These are phyloP conservation scores for Clarias batrachus DNA, from an alignment of 2,113 vertebrate species.

Conservation along the genomic window DNA sequence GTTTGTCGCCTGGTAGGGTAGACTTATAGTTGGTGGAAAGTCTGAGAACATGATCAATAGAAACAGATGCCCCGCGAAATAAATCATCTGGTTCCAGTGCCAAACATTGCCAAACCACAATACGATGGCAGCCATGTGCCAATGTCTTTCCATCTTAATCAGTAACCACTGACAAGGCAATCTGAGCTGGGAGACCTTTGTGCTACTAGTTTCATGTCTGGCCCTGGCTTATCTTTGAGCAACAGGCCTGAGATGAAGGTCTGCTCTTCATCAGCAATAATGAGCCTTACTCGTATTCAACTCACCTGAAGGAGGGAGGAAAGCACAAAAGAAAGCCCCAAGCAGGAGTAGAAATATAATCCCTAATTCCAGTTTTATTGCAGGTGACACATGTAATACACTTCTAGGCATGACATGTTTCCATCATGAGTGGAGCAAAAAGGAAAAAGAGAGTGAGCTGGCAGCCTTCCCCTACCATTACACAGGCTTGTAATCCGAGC, in stretches of 20 bases:
- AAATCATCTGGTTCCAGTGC: neutral
- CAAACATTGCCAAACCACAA: neutral
- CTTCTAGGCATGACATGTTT: slow-evolving; percentile 22
- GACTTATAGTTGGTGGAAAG: too few relatives aligned
- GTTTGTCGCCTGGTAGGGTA: too few relatives aligned
- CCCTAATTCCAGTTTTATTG: neutral
- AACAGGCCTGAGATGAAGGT: slow-evolving; percentile 7
- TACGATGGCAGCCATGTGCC: neutral
- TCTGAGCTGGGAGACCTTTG: slow-evolving; percentile 27
- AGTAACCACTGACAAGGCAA: slow-evolving; percentile 5
- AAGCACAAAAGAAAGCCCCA: neutral
- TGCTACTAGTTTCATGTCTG: slow-evolving; percentile 1
- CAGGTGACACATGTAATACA: neutral
- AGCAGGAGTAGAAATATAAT: neutral
- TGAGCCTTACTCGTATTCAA: neutral
- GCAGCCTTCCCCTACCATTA: slow-evolving; percentile 28
- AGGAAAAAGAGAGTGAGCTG: slow-evolving; percentile 20
- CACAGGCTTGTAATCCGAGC: slow-evolving; percentile 34
- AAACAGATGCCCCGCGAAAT: neutral
- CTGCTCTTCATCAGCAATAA: slow-evolving; percentile 19
- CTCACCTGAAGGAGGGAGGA: too few relatives aligned
- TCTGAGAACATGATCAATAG: too few relatives aligned
- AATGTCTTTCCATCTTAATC: slow-evolving; percentile 27
- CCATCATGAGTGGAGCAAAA: neutral
- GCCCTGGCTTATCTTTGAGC: slow-evolving; percentile 15